Conservation (phyloP, 2,888 invertebrate genomes). For the Camptogramma bilineatum region DNA sequence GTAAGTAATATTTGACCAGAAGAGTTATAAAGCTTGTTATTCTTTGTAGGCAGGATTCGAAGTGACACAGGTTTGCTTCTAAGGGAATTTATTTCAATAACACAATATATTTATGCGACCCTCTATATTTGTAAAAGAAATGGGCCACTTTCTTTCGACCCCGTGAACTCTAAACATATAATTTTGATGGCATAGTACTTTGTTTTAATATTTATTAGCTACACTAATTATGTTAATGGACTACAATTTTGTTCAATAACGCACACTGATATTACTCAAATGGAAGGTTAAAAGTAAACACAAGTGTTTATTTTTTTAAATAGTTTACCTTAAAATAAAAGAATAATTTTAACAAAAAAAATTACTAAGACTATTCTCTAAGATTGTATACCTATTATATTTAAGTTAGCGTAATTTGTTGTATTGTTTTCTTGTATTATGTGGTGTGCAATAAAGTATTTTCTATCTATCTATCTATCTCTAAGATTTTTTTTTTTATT, state of each 20-base stretch:
- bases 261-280: not conserved
- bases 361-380: no score
- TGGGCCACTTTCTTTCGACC: conserved; percentile 32
- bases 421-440: no score
- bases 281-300: not conserved
- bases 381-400: no score
- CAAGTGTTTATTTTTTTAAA: not conserved
- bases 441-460: no score
- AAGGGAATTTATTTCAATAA: conserved; percentile 55
- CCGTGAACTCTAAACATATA: conserved; percentile 28
- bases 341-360: no score
- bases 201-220: conserved; percentile 41
- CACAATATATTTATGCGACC: conserved; percentile 45
- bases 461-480: no score
- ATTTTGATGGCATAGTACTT: conserved; percentile 35
- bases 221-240: conserved; percentile 40
- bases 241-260: conserved; percentile 4
- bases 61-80: conserved; percentile 11
- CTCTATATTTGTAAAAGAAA: conserved; percentile 21
- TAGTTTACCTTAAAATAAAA: no score
- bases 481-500: no score
- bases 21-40: not conserved
- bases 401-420: no score
- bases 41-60: not conserved
- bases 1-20: not conserved